phyloP scores from a whole-genome alignment of 1,140 invertebrate genomes.

The Drosophila nebulosa region DNA sequence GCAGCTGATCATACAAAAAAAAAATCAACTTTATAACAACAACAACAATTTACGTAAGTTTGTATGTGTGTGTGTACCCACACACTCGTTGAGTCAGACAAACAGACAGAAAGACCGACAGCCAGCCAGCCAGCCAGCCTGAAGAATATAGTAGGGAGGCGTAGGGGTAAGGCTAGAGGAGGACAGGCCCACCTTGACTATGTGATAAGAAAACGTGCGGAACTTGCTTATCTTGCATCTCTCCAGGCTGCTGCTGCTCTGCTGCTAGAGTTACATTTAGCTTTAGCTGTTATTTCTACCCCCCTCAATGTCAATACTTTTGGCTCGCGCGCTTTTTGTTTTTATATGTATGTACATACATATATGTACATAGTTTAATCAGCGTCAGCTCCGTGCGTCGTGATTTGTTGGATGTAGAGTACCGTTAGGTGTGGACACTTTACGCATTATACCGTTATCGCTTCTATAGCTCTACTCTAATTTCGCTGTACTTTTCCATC shows the following conservation, averaged over 20 bases:
- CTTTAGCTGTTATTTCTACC: constrained; percentile 8
- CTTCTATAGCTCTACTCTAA: constrained; percentile 9
- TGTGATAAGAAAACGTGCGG: constrained; percentile 34
- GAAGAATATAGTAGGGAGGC: too few relatives aligned
- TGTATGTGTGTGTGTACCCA: constrained; percentile 8
- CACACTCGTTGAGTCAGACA: not conserved
- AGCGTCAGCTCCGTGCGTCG: constrained; percentile 43
- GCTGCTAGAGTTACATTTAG: constrained; percentile 2
- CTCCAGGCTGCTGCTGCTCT: constrained; percentile 18
- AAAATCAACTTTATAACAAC: constrained; percentile 40
- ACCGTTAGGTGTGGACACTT: constrained; percentile 40
- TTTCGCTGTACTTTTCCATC: constrained; percentile 20
- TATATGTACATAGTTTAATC: constrained; percentile 28
- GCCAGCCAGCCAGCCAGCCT: constrained; percentile 7
- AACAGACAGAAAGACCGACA: constrained; percentile 31
- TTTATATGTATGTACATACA: too few relatives aligned
- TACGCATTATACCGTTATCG: constrained; percentile 67
- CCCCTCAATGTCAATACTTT: constrained; percentile 36
- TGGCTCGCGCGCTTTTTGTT: constrained; percentile 34
- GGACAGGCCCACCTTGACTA: constrained; percentile 44
- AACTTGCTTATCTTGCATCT: constrained; percentile 47
- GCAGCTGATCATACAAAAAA: constrained; percentile 40
- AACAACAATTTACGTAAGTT: constrained; percentile 49
- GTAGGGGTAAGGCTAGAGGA: constrained; percentile 19
- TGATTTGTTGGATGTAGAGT: constrained; percentile 31